Base-by-base conservation (phyloP, 1,140 invertebrate genomes). In the Lutraria rhynchaena region DNA sequence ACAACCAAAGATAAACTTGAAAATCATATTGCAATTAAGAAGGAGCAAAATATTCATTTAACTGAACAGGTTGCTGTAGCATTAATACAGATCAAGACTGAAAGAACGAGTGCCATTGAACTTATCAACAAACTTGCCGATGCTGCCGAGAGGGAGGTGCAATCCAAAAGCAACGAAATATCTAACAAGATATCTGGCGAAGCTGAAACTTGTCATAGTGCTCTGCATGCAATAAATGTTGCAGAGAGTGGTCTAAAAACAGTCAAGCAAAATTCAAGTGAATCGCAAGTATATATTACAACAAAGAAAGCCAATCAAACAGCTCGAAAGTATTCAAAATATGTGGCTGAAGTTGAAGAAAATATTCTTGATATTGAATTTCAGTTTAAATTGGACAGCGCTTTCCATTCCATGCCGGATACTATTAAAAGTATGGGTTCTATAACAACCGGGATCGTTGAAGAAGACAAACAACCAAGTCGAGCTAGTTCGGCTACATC, bases 51-150 rank as follows among this genome's bases (percentile, higher is more conserved):
- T 55, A 31, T 57, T 13, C 19, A 55, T 60, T 19, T 74, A 15
- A 58, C 53, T 17, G 35, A 29, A n/a, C 37, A 74, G n/a, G 27
- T 35, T 22, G 27, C 53, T 11, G 71, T 35, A 27, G 35, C 37
- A 24, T 57, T 58, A n/a, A 57, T 9, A 1, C 13, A 57, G 51
- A 37, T 71, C 4, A 57, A 71, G 24, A 55, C 49, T 3, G 69
- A 71, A 35, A 55, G 24, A 33, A 35, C 31, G 0, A 71, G 44
- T 57, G 46, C 69, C 3, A 57, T 55, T 19, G 53, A 55, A 24
- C 3, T 24, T 15, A 57, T 71, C 2, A 57, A 57, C 15, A 71
- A 71, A 57, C 69, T 55, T 37, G 49, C 49, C 19, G 69, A 71
- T 7, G 53, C 49, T 51, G 69, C 69, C 0, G 49, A 57, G 17